phyloP scores from a whole-genome alignment of 2,888 invertebrate genomes.

The Drosophila cyrtoloma region DNA sequence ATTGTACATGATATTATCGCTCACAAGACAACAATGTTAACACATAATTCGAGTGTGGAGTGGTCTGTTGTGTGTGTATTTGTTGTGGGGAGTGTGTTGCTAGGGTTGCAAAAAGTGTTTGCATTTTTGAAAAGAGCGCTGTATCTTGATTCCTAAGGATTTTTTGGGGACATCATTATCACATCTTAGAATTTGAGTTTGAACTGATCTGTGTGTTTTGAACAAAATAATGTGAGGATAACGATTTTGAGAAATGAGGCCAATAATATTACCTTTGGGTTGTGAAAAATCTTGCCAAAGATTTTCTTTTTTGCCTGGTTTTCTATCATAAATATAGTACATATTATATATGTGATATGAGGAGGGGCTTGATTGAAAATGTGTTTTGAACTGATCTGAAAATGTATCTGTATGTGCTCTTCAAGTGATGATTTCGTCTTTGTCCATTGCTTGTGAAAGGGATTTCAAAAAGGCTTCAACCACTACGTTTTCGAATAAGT shows the following conservation, averaged over 20 bases:
- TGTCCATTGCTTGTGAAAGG: neutral
- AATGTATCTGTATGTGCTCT: neutral
- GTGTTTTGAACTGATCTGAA: constrained; percentile 10
- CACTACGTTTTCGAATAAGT: neutral
- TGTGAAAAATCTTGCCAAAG: neutral
- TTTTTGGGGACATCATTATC: neutral
- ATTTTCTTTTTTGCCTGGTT: neutral
- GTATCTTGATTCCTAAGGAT: constrained; percentile 4
- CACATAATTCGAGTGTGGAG: constrained; percentile 40
- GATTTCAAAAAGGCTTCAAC: neutral
- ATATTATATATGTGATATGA: neutral
- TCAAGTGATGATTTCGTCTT: neutral
- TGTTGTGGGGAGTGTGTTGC: constrained; percentile 5
- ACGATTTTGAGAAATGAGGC: neutral
- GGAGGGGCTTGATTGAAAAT: neutral
- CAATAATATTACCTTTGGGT: constrained; percentile 5
- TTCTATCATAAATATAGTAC: neutral
- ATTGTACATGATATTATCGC: constrained; percentile 76
- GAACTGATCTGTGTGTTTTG: constrained; percentile 40
- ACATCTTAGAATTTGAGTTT: constrained; percentile 3
- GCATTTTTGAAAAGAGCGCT: constrained; percentile 1
- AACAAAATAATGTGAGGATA: neutral
- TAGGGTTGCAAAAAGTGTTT: neutral
- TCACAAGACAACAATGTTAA: constrained; percentile 32
- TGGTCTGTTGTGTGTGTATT: neutral